Conservation (phyloP, 2,113 vertebrate species). For the Elgaria multicarinata region DNA sequence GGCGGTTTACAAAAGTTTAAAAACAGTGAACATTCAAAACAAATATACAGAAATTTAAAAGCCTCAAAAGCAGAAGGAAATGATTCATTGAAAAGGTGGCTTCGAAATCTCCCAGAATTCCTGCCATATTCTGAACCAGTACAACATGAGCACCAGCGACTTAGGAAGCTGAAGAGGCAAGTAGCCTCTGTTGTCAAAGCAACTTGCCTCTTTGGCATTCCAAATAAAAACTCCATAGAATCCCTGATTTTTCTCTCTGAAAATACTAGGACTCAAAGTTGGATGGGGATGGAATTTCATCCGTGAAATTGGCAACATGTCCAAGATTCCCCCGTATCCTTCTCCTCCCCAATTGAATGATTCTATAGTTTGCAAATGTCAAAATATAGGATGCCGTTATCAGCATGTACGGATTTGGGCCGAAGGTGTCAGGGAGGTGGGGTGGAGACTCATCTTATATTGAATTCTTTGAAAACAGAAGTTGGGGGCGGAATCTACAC, state of each 20-base stretch:
- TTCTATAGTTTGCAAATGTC: neutral
- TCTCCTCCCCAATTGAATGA: too few relatives aligned
- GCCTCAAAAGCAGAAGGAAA: neutral
- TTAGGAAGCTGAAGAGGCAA: neutral
- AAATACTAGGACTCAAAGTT: too few relatives aligned
- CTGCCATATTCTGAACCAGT: neutral
- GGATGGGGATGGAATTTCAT: neutral
- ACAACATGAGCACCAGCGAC: neutral
- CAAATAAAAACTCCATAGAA: neutral
- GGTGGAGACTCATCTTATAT: too few relatives aligned
- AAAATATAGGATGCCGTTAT: neutral
- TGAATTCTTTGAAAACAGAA: neutral
- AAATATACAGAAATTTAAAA: too few relatives aligned
- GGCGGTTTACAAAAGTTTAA: too few relatives aligned
- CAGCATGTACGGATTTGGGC: neutral
- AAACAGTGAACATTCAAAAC: too few relatives aligned
- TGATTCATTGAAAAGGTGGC: neutral
- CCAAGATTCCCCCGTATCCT: neutral
- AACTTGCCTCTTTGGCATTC: neutral
- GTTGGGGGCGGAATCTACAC: too few relatives aligned
- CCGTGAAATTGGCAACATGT: neutral
- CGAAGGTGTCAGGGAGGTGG: neutral
- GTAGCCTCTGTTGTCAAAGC: too few relatives aligned
- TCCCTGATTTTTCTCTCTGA: neutral
- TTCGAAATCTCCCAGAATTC: neutral